Evolutionary conservation across 2,888 invertebrate genomes (phyloP), one percentile per base, ranked within the genome.

Genomic region (Metalampra italica): DNA sequence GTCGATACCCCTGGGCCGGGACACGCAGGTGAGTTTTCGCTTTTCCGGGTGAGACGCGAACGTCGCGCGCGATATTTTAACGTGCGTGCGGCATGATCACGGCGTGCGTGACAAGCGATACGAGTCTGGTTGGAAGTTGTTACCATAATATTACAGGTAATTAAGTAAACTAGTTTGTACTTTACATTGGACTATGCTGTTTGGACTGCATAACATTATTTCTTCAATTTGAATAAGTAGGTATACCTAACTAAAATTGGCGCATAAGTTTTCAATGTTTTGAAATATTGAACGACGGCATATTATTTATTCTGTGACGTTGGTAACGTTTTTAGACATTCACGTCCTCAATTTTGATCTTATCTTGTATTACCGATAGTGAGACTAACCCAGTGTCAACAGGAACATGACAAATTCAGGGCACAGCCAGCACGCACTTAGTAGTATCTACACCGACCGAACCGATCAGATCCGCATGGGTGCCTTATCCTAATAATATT

Each of bases 1-100:
- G 89, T 89, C 90, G 82, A 89, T 90, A 88, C 88, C 90, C 81
- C 79, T 87, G 68, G 79, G 78, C 78, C 82, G 90, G 85, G 90
- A 90, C 70, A 78, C 88, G 60, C 88, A 89, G 89, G 88, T 88
- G 81, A 87, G 86, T 74, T 54, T 61, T 59, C 67, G 69, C 62
- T 66, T 67, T 65, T 64, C 64, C 64, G 56, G 44, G 53, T 50
- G 50, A 29, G 32, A 11, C 15, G 14, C 55, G 53, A 32, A 11
- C 32, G 32, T 32, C 36, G 15, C 37, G 46, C 30, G 43, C 45
- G 52, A 50, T 49, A 39, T 34, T 34, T 9, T 34, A 15, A n/a
- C 11, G 43, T 47, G 51, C 14, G n/a, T n/a, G n/a, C n/a, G n/a
- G n/a, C n/a, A n/a, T n/a, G n/a, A n/a, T n/a, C n/a, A n/a, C n/a